Percentiles rank a stretch among this genome's conserved stretches.
These are phyloP conservation scores for Halisarca cf. caerulea DNA, from an alignment of 37 sponge, comb jelly and placozoan genomes.

Conservation along the genomic window DNA sequence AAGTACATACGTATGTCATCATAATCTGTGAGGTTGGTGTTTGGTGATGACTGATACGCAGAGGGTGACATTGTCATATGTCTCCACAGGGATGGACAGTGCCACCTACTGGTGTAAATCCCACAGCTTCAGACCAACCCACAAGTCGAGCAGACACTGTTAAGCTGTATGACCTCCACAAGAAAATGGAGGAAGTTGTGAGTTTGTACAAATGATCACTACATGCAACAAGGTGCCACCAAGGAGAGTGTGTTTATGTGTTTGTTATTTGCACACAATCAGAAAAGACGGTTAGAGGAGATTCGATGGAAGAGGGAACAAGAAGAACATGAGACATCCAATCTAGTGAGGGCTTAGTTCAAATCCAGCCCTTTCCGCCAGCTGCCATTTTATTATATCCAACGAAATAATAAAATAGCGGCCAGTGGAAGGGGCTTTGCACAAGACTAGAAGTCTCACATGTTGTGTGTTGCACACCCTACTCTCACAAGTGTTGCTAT, in stretches of 20 bases:
- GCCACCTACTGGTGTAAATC: neutral
- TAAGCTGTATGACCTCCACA: slow-evolving; percentile 5
- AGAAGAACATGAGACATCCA: slow-evolving; percentile 52
- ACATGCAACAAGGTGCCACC: no score
- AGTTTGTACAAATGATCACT: no score
- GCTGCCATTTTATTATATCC: no score
- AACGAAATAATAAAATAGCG: no score
- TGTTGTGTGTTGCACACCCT: neutral
- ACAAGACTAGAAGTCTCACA: no score
- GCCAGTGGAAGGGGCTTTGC: no score
- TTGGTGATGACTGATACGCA: no score
- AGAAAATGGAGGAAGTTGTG: slow-evolving; percentile 20
- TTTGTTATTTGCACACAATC: neutral
- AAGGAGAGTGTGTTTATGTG: neutral
- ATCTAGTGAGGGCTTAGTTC: slow-evolving; percentile 46
- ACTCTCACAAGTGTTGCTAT: neutral
- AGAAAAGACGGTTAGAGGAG: slow-evolving; percentile 54
- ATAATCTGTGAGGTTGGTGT: no score
- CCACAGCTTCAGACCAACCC: neutral
- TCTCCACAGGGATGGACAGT: slow-evolving; percentile 26
- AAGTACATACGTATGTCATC: no score
- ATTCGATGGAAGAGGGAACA: slow-evolving; percentile 43
- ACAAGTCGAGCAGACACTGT: slow-evolving; percentile 7
- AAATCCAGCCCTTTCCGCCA: no score
- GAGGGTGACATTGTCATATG: no score